Conservation (phyloP, 2,888 invertebrate species). For the Trisateles emortualis region DNA sequence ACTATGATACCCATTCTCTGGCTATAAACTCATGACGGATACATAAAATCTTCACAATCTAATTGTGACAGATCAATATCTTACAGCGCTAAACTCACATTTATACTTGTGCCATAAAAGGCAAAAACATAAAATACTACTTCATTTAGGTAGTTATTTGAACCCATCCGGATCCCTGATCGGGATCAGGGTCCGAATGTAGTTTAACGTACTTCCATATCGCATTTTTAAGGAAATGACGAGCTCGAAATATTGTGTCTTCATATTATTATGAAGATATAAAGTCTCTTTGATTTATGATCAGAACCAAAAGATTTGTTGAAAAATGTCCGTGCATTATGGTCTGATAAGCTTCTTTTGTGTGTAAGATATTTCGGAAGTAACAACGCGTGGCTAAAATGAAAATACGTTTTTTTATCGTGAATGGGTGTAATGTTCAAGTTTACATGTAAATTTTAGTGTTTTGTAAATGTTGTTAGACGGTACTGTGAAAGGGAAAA, state of each 20-base stretch:
- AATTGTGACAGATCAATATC: slow-evolving; percentile 21
- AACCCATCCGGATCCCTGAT: slow-evolving; percentile 26
- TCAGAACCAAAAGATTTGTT: slow-evolving; percentile 19
- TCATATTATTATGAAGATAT: slow-evolving; percentile 34
- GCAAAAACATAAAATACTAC: slow-evolving; percentile 15
- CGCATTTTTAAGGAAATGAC: slow-evolving; percentile 37
- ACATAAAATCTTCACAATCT: background rate
- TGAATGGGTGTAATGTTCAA: slow-evolving; percentile 17
- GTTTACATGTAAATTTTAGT: slow-evolving; percentile 29
- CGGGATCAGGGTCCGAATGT: slow-evolving; percentile 33
- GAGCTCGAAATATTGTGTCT: slow-evolving; percentile 32
- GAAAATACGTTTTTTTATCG: slow-evolving; percentile 21
- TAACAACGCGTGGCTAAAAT: slow-evolving; percentile 18
- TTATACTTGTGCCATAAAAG: slow-evolving; percentile 23
- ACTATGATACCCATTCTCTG: background rate
- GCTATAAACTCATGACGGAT: background rate
- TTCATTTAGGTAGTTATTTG: slow-evolving; percentile 31
- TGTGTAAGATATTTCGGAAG: slow-evolving; percentile 21
- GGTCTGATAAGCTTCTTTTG: slow-evolving; percentile 29
- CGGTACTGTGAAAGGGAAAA: slow-evolving; percentile 14
- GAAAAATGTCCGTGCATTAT: slow-evolving; percentile 13
- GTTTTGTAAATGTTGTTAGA: slow-evolving; percentile 12
- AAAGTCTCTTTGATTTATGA: slow-evolving; percentile 37
- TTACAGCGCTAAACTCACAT: slow-evolving; percentile 17
- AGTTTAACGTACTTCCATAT: slow-evolving; percentile 34